Evolutionary conservation across 1,140 invertebrate genomes (phyloP).

Genomic region (Eciton burchellii): DNA sequence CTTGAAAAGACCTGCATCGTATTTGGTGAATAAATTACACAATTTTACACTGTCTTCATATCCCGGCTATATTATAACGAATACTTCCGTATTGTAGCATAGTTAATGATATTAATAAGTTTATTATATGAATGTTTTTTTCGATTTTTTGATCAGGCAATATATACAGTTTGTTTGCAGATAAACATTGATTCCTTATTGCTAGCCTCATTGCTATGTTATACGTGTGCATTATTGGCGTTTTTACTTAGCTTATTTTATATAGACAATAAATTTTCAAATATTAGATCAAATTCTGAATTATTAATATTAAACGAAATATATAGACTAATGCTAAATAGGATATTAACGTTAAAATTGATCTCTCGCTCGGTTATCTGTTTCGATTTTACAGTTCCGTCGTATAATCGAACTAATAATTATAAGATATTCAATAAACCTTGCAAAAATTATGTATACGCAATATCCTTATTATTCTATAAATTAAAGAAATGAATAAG

Average conservation of each 20-base stretch:
- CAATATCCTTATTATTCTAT: no score
- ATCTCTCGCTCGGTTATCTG: background rate
- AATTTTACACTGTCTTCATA: conserved; percentile 10
- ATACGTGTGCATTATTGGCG: no score
- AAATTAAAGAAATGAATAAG: no score
- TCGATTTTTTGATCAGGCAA: background rate
- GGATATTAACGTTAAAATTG: background rate
- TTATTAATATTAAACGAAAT: no score
- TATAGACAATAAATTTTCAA: no score
- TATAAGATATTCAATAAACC: background rate
- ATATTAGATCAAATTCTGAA: no score
- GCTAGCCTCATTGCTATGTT: no score
- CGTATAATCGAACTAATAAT: no score
- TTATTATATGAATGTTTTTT: background rate
- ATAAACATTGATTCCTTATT: background rate
- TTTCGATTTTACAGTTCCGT: no score
- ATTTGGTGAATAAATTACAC: conserved; percentile 31
- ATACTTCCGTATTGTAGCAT: background rate
- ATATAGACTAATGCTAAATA: background rate
- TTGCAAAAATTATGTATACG: background rate
- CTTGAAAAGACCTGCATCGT: conserved; percentile 11
- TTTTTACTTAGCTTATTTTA: no score
- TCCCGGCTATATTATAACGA: background rate
- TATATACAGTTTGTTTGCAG: background rate
- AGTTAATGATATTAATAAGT: background rate